Evolutionary conservation across 2,113 vertebrate genomes (phyloP), one percentile per base, ranked within the genome.

Genomic region (Podiceps cristatus): DNA sequence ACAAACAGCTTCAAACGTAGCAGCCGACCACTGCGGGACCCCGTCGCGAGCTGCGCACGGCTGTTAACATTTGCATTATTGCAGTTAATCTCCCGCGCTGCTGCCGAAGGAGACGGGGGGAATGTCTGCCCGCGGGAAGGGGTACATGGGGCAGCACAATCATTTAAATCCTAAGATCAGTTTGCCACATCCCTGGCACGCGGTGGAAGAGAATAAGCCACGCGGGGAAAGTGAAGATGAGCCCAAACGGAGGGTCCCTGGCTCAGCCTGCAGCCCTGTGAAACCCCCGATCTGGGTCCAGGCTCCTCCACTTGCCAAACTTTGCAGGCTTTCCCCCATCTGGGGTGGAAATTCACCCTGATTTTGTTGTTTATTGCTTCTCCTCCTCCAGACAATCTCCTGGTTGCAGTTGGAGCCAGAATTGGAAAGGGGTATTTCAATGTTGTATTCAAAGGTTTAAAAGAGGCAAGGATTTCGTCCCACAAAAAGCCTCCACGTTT

Each of bases 11-110:
- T 53, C 63, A 10, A 86, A n/a, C 0, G 1, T 24, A 59, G 73
- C 49, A 58, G 45, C 50, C 50, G 76, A 27, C 31, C 35, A 37
- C 33, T 3, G 8, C 0, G 2, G 14, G 10, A 27, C 24, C 37
- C 40, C 29, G 3, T 63, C 23, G 53, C 4, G 35, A 75, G 60
- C 31, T 33, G 50, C 29, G 31, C 69, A 67, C 93, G 94, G 93
- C 84, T 92, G 29, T 62, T 56, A 93, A 20, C 72, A 64, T 96
- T 96, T 85, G 68, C 85, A 40, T 88, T 82, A 77, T 35, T 90
- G 88, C 53, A 74, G 72, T 40, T 89, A 88, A 93, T 97, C 94
- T 96, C 90, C n/a, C 0, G 0, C 1, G 3, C 69, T 42, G 90
- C 79, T 86, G 73, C 18, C 0, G 17, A 88, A 37, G 7, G 19